phyloP scores from a whole-genome alignment of 2,797 vertebrate genomes.

The Pseudotriccus pelzelni region DNA sequence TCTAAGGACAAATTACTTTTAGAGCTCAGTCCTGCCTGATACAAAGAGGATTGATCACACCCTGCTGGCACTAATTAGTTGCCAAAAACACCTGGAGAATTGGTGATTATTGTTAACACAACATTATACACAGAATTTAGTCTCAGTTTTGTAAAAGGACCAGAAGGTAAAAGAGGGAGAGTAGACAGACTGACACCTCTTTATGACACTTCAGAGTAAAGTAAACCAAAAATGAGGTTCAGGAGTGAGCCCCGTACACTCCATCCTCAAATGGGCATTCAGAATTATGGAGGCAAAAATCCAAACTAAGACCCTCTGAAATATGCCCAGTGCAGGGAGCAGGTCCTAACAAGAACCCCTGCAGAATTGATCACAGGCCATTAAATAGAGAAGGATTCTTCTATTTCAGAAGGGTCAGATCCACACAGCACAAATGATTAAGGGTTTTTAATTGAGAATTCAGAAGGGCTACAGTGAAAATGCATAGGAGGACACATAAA shows the following conservation, averaged over 20 bases:
- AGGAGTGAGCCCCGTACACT: not conserved
- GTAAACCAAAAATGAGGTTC: not conserved
- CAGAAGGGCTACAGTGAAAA: not conserved
- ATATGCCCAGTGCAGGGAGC: not conserved
- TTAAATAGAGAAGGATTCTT: not conserved
- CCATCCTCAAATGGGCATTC: not conserved
- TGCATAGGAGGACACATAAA: not conserved
- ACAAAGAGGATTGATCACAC: not conserved
- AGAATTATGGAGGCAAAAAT: not conserved
- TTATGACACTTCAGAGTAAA: not conserved
- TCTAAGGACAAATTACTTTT: not conserved
- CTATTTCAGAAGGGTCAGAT: not conserved
- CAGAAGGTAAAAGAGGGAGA: not conserved
- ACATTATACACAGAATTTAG: fast-evolving
- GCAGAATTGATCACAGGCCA: not conserved
- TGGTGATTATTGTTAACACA: not conserved
- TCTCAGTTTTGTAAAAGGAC: not conserved
- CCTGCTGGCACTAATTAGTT: not conserved
- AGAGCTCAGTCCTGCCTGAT: not conserved
- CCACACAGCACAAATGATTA: not conserved
- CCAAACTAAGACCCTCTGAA: not conserved
- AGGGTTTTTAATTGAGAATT: not conserved
- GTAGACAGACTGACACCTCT: not conserved
- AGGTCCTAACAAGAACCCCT: not conserved
- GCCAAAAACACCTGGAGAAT: not conserved